Percentiles rank a stretch among this genome's conserved stretches.
Conservation (phyloP, 2,797 vertebrate genomes). For the Spinibarbus caldwelli region DNA sequence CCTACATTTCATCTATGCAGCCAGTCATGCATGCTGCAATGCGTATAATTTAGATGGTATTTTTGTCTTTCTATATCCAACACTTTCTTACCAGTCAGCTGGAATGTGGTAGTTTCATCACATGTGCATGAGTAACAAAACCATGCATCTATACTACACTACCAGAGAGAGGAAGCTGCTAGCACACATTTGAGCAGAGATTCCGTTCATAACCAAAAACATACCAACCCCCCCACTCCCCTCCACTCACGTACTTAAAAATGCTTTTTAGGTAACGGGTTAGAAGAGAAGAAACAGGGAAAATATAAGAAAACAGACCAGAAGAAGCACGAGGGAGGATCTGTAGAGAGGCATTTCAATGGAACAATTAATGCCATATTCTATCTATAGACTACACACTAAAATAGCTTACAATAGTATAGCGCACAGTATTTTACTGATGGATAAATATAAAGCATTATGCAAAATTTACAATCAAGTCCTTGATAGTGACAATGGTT, state of each 20-base stretch:
- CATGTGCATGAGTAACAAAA: neutral
- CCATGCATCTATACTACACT: neutral
- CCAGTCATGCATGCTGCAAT: conserved; percentile 23
- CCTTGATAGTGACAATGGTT: neutral
- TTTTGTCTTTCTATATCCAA: conserved; percentile 21
- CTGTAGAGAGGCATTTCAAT: neutral
- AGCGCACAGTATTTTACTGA: neutral
- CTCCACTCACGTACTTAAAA: neutral
- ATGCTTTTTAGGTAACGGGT: neutral
- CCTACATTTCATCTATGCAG: conserved; percentile 60
- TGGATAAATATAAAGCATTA: no score
- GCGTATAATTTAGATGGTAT: neutral
- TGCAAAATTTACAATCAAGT: neutral
- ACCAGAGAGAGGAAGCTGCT: conserved; percentile 8
- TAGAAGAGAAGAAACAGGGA: neutral
- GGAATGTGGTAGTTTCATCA: neutral
- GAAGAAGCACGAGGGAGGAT: neutral
- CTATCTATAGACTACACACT: neutral
- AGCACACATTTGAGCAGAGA: neutral
- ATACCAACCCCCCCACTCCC: neutral
- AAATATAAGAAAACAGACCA: neutral
- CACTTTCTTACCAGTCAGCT: conserved; percentile 6
- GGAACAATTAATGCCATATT: neutral
- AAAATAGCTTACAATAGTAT: neutral
- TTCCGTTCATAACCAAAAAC: neutral